phyloP scores from a whole-genome alignment of 2,888 invertebrate species.

The Campaea margaritaria region DNA sequence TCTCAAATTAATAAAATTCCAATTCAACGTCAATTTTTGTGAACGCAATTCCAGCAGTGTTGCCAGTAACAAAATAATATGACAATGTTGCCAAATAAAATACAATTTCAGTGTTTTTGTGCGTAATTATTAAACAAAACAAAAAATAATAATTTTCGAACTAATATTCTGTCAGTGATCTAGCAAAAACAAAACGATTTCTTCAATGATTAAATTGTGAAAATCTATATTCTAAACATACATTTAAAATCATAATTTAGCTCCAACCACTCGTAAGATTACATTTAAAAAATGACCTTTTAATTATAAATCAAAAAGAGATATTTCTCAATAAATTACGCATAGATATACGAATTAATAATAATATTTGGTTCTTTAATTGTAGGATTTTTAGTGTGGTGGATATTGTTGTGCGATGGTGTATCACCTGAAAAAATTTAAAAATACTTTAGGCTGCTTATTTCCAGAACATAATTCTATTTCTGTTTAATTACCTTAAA shows the following conservation, averaged over 20 bases:
- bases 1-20: slow-evolving; percentile 22
- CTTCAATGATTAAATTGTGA: slow-evolving; percentile 47
- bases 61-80: slow-evolving; percentile 21
- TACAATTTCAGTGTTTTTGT: slow-evolving; percentile 5
- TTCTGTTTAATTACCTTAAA: too few relatives aligned
- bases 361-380: slow-evolving; percentile 83
- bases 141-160: slow-evolving; percentile 3
- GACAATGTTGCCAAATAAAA: slow-evolving; percentile 10
- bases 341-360: slow-evolving; percentile 70
- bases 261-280: slow-evolving; percentile 54
- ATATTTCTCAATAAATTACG: slow-evolving; percentile 75
- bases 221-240: slow-evolving; percentile 55
- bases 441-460: slow-evolving; percentile 17
- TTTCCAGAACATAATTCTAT: too few relatives aligned
- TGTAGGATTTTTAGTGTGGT: slow-evolving; percentile 60
- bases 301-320: slow-evolving; percentile 50
- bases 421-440: slow-evolving; percentile 53
- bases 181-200: slow-evolving; percentile 43
- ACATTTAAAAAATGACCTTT: slow-evolving; percentile 54
- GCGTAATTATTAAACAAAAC: slow-evolving; percentile 6
- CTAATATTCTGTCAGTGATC: slow-evolving; percentile 44
- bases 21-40: slow-evolving; percentile 3
- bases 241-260: slow-evolving; percentile 69
- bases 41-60: slow-evolving; percentile 8
- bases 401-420: slow-evolving; percentile 66